A percentile compares a stretch with the other conserved stretches of the same genome.
phyloP scores from a whole-genome alignment of 2,888 invertebrate species.

The Acrocera orbiculus region DNA sequence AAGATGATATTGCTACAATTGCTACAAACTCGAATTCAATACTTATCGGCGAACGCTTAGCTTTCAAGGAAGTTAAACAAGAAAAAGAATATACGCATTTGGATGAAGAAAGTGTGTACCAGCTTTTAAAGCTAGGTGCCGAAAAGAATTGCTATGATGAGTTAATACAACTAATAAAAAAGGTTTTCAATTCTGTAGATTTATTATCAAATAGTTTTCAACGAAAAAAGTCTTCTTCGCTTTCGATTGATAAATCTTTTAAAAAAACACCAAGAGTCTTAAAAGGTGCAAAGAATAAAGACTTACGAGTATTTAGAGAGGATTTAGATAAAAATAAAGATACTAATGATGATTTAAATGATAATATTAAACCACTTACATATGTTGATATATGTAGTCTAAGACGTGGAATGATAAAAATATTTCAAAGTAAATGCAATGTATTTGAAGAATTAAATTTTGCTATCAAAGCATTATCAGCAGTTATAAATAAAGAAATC shows the following conservation, averaged over 20 bases:
- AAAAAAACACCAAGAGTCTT: constrained; percentile 37
- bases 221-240: constrained; percentile 27
- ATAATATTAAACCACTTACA: constrained; percentile 14
- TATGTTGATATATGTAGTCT: constrained; percentile 41
- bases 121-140: too few species aligned
- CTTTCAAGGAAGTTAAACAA: too few species aligned
- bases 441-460: constrained; percentile 23
- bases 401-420: constrained; percentile 34
- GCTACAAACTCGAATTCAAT: too few species aligned
- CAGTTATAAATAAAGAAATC: constrained; percentile 13
- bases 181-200: constrained; percentile 53
- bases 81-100: too few species aligned
- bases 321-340: constrained; percentile 82
- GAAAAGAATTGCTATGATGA: too few species aligned
- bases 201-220: constrained; percentile 55
- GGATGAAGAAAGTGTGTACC: constrained; percentile 60
- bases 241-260: constrained; percentile 35
- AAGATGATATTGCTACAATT: not conserved
- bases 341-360: constrained; percentile 33
- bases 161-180: too few species aligned
- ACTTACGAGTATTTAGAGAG: constrained; percentile 50
- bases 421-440: constrained; percentile 19
- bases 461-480: constrained; percentile 15
- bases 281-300: constrained; percentile 47
- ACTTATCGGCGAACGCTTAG: too few species aligned